Evolutionary conservation across 2,113 vertebrate species (phyloP), one percentile per base, ranked within the genome.

Genomic region (Ursus arctos): DNA sequence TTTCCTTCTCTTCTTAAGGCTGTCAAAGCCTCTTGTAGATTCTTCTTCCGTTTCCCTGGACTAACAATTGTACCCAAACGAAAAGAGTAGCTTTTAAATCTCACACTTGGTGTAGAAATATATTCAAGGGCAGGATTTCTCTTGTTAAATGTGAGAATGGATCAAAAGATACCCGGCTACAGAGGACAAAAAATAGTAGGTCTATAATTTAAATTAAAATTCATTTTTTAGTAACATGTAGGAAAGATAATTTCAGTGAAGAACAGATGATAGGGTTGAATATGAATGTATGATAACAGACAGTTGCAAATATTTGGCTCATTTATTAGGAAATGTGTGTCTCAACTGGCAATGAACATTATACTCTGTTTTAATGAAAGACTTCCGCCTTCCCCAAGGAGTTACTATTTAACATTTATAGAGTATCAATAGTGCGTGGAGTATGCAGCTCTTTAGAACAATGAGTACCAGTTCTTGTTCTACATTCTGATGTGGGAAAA

Each of bases 191-290:
- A 86, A 86, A 91, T 82, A 71, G 7, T 76, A 11, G 9, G 33
- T 26, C 15, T 69, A 12, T 36, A 33, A 81, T 92, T 93, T 88
- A 81, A 95, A 74, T 88, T 85, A 47, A 97, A 88, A 85, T 93
- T 95, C 7, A 87, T 61, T 82, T 92, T 92, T 92, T 61, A 93
- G 47, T 57, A 95, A 82, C 40, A 88, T 14, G 36, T 74, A 85
- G 80, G 55, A 92, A 97, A 77, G 65, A 71, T 86, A 61, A 92
- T 81, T 93, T 83, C 51, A 72, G 19, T 87, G 43, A 97, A 80
- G 33, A 87, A 94, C 24, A 47, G 26, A 51, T 74, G 22, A 71
- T 28, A 85, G 19, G 15, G 5, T 7, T 94, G 15, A 96, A 90
- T 47, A 61, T 82, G n/a, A 84, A 36, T 36, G 9, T 65, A 47